phyloP scores from a whole-genome alignment of 2,113 vertebrate species.

The Ovibos moschatus region DNA sequence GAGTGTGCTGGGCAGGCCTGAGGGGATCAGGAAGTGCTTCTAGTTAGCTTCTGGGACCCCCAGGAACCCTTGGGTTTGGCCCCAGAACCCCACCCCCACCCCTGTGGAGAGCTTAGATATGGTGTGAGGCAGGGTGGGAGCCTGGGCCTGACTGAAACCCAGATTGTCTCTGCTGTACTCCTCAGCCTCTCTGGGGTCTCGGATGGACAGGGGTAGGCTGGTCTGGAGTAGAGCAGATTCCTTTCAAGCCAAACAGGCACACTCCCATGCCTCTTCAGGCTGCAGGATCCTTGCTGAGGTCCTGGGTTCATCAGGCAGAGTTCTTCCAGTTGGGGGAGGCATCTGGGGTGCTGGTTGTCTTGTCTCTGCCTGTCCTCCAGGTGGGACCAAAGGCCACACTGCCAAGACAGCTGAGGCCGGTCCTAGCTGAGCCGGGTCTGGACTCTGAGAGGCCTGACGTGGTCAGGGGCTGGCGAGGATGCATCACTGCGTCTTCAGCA shows the following conservation, averaged over 20 bases:
- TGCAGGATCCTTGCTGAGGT: neutral
- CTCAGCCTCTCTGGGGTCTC: neutral
- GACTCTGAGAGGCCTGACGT: neutral
- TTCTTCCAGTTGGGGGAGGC: neutral
- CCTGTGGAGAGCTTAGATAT: neutral
- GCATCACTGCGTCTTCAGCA: neutral
- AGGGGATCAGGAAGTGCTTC: neutral
- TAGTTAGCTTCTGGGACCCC: neutral
- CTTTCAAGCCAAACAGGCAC: accelerated
- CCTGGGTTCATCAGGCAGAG: neutral
- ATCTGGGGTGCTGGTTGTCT: neutral
- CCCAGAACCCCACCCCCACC: neutral
- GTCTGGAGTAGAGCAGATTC: too few relatives aligned
- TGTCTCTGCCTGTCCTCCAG: neutral
- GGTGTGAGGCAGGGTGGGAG: neutral
- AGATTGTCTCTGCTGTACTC: accelerated
- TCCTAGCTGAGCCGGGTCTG: neutral
- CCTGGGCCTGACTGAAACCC: neutral
- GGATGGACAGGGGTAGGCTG: neutral
- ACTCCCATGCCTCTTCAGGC: accelerated
- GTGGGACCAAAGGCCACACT: neutral
- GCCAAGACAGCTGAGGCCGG: neutral
- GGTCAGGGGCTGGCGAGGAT: neutral
- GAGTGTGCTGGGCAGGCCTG: neutral
- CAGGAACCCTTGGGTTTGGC: too few relatives aligned